Conservation (phyloP, 2,888 invertebrate genomes). For the Agrotis segetum region DNA sequence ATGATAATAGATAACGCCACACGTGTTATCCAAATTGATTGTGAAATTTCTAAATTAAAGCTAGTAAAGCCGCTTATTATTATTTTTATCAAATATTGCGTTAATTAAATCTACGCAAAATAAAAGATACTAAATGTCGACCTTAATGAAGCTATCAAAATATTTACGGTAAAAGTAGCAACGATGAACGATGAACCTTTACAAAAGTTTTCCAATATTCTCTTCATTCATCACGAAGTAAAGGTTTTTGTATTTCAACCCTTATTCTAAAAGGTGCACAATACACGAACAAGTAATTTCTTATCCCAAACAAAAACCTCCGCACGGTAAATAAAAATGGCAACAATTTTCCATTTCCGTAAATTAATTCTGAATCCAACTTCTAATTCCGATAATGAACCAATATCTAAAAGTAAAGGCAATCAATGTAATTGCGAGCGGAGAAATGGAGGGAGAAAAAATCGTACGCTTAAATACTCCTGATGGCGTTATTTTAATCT, state of each 20-base stretch:
- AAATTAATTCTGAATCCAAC: slow-evolving; percentile 50
- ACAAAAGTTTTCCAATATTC: background rate
- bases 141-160: background rate
- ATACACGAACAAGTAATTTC: slow-evolving; percentile 49
- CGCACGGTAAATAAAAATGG: slow-evolving; percentile 45
- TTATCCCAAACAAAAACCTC: slow-evolving; percentile 36
- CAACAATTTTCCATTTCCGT: slow-evolving; percentile 51
- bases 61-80: too few relatives aligned
- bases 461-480: slow-evolving; percentile 45
- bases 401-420: slow-evolving; percentile 57
- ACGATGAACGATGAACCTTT: background rate
- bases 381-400: slow-evolving; percentile 64
- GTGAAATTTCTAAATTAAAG: too few relatives aligned
- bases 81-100: background rate
- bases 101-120: too few relatives aligned
- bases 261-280: slow-evolving; percentile 21
- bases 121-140: background rate
- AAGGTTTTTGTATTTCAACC: slow-evolving; percentile 13
- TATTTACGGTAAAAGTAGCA: background rate
- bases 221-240: background rate
- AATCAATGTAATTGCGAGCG: slow-evolving; percentile 63
- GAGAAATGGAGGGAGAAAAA: slow-evolving; percentile 37
- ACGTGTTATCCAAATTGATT: too few relatives aligned
- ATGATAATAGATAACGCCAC: too few relatives aligned
- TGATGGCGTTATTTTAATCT: slow-evolving; percentile 62